Evolutionary conservation across 2,797 vertebrate genomes (phyloP), one percentile per base, ranked within the genome.

Genomic region (Emydoidea blandingii): DNA sequence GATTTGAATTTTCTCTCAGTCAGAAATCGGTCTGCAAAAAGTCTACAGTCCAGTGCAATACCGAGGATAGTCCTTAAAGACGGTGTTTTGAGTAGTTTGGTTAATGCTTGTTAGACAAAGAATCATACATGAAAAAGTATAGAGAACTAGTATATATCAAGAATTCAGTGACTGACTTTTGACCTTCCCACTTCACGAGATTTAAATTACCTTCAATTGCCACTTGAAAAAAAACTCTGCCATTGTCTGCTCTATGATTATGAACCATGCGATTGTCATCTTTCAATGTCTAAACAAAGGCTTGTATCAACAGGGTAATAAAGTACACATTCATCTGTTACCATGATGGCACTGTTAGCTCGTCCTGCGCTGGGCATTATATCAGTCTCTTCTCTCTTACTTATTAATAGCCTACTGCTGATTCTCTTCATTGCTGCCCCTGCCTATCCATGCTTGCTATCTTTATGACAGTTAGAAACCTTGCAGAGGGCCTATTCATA

Each of bases 401-500:
- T 89, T 68, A 6, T 56, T 87, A 92, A 87, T 74, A 84, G 34
- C 65, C 80, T 81, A 85, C 79, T 91, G 27, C 49, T 89, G 82
- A 81, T 74, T 92, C 87, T 92, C 82, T 47, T 68, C 2, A 0
- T 90, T 93, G 92, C 91, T 90, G 79, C 86, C 93, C 59, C 74
- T 94, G 81, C 8, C 31, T 79, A 25, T 47, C 88, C 31, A 31
- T 76, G 86, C 91, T 95, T 83, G 10, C 23, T 83, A 6, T 85
- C 29, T 91, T 92, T 41, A 90, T 92, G 89, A 44, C 47, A 53
- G 86, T 79, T 81, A 92, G 95, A 96, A 93, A 90, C 90, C 92
- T 95, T 91, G 81, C 94, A 95, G 76, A 93, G 79, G 4, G 47
- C 56, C 76, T 94, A 79, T 93, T 95, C 81, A 83, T 92, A 96